Conservation (phyloP, 2,797 vertebrate species). For the Rhinogobio ventralis region DNA sequence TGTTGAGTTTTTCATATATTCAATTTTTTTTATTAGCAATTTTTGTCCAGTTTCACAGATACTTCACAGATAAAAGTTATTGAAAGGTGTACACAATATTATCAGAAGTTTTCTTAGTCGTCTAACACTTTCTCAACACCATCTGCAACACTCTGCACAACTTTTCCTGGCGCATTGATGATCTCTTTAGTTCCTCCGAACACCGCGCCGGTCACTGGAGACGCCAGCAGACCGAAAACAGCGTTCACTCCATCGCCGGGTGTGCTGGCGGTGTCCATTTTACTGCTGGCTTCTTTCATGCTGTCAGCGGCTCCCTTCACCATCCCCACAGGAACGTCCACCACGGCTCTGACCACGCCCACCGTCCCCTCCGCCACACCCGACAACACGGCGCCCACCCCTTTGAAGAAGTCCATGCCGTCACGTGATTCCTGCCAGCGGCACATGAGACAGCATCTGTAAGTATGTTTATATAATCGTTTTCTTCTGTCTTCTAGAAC, state of each 20-base stretch:
- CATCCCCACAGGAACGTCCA: background rate
- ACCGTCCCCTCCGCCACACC: background rate
- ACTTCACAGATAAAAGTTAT: background rate
- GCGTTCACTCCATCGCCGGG: background rate
- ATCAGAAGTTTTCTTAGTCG: background rate
- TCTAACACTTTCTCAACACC: background rate
- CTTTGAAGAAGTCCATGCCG: background rate
- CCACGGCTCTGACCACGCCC: background rate
- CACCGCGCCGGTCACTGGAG: background rate
- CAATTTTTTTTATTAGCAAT: accelerated
- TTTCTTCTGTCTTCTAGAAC: background rate
- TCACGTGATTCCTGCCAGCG: background rate
- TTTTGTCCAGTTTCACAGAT: background rate
- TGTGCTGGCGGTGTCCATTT: background rate
- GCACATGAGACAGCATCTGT: background rate
- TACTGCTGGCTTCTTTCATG: background rate
- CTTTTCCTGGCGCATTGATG: background rate
- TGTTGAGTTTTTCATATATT: background rate
- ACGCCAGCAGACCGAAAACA: background rate
- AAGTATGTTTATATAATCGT: background rate
- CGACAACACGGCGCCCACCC: background rate
- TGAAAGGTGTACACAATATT: background rate
- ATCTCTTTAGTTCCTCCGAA: background rate
- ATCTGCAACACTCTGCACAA: background rate
- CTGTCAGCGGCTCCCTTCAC: background rate